These are phyloP conservation scores for Syrista parreyssii DNA, from an alignment of 2,888 invertebrate species.

Conservation along the genomic window DNA sequence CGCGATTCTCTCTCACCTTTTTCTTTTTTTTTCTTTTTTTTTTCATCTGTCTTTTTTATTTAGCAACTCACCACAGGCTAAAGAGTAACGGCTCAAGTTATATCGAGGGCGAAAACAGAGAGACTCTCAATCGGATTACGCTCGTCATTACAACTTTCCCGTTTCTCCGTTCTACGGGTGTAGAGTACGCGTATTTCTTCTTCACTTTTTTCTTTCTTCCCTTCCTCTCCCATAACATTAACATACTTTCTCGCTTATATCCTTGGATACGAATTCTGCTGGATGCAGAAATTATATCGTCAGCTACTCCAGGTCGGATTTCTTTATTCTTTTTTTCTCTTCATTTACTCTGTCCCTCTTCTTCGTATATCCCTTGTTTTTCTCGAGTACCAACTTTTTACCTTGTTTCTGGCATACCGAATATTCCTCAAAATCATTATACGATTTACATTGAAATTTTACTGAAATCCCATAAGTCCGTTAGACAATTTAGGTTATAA, in stretches of 20 bases:
- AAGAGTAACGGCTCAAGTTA: slow-evolving; percentile 6
- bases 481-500: too few relatives aligned
- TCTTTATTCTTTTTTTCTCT: not conserved
- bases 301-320: not conserved
- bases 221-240: slow-evolving; percentile 40
- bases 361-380: not conserved
- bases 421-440: not conserved
- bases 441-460: not conserved
- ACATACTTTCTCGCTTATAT: slow-evolving; percentile 30
- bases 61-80: not conserved
- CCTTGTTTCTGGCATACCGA: not conserved
- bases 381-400: not conserved
- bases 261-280: slow-evolving; percentile 4
- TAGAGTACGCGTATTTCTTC: slow-evolving; percentile 13
- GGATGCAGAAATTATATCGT: slow-evolving; percentile 14
- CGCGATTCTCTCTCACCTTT: slow-evolving; percentile 6
- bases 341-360: not conserved
- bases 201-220: slow-evolving; percentile 15
- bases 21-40: not conserved
- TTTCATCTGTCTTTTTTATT: not conserved
- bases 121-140: slow-evolving; percentile 37
- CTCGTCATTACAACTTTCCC: slow-evolving; percentile 36
- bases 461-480: not conserved
- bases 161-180: slow-evolving; percentile 13
- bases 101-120: slow-evolving; percentile 22